Percentiles rank a stretch among this genome's conserved stretches.
Evolutionary conservation across 2,113 vertebrate species (phyloP).

Genomic region (Leucopternis melanops): DNA sequence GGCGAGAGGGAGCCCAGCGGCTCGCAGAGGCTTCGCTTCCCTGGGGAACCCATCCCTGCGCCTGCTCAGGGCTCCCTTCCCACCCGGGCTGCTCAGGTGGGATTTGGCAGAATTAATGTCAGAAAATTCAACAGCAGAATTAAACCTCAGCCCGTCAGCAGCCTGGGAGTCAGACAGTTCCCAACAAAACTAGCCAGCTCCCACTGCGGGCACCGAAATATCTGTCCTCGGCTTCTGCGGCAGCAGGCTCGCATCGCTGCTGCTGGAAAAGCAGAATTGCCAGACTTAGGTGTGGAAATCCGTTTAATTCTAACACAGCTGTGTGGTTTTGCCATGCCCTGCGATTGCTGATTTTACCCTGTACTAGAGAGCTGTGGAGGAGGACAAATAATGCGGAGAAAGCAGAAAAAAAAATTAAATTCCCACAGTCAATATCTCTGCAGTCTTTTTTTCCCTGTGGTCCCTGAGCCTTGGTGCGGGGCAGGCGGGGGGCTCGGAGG

Average conservation of each 20-base stretch:
- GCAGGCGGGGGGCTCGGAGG: background rate
- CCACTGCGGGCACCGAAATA: background rate
- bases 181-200: background rate
- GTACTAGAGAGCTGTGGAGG: background rate
- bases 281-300: background rate
- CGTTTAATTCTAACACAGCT: background rate
- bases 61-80: background rate
- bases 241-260: background rate
- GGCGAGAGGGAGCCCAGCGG: background rate
- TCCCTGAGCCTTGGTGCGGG: background rate
- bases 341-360: accelerated
- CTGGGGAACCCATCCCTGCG: background rate
- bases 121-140: background rate
- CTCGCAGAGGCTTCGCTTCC: background rate
- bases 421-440: accelerated
- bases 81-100: background rate
- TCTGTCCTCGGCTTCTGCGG: background rate
- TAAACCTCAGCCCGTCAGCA: background rate
- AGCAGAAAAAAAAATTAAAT: background rate
- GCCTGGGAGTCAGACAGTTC: background rate
- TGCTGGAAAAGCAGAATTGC: background rate
- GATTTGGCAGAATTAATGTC: background rate
- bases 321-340: background rate
- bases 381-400: background rate
- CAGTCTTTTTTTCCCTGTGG: background rate